Conservation (phyloP, 2,113 vertebrate species). For the Echinops telfairi region DNA sequence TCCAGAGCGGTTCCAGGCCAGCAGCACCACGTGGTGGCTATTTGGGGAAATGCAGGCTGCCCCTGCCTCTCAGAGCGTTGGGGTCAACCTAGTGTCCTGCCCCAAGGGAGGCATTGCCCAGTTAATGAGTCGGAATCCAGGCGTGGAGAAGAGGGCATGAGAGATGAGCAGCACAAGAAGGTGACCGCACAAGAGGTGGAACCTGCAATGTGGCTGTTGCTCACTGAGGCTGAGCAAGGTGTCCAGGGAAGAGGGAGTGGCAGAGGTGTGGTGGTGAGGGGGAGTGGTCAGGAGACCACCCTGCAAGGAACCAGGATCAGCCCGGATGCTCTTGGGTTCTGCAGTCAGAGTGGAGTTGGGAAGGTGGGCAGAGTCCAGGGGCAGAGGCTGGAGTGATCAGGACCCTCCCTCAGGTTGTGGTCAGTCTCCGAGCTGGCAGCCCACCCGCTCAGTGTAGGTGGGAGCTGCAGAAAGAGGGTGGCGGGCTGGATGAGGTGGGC, state of each 20-base stretch:
- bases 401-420: fast-evolving
- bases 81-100: not conserved
- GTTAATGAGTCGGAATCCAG: not conserved
- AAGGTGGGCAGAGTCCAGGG: not conserved
- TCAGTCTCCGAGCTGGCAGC: not conserved
- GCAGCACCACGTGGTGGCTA: not conserved
- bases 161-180: not conserved
- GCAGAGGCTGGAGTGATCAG: too few species aligned
- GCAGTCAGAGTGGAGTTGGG: not conserved
- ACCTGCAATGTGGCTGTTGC: fast-evolving
- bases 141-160: not conserved
- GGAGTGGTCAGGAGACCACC: not conserved
- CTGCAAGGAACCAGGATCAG: not conserved
- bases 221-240: not conserved
- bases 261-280: not conserved
- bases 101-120: not conserved
- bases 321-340: not conserved
- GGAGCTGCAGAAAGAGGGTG: not conserved
- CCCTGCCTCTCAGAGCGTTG: not conserved
- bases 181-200: fast-evolving
- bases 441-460: not conserved
- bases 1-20: not conserved
- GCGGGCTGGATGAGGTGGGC: not conserved
- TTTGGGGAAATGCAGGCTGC: not conserved
- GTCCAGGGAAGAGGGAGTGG: not conserved